phyloP scores from a whole-genome alignment of 2,797 vertebrate species.

The Gambusia yucatana region DNA sequence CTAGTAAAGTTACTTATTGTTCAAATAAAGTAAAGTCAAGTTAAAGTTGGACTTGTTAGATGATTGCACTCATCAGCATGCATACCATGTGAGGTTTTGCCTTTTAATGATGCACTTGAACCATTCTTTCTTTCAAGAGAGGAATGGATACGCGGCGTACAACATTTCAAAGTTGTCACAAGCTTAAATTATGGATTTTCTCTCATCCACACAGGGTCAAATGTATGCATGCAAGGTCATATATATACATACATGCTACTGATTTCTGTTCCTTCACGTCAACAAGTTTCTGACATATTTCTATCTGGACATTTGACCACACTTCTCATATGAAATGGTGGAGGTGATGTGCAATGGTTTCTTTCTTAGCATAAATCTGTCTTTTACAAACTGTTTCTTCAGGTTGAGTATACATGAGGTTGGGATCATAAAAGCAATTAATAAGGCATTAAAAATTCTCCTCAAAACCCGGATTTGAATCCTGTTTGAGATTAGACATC shows the following conservation, averaged over 20 bases:
- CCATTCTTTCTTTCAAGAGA: neutral
- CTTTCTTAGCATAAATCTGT: neutral
- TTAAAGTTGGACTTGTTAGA: neutral
- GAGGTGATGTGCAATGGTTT: neutral
- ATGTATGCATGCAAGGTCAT: neutral
- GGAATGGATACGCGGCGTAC: neutral
- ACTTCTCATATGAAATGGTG: neutral
- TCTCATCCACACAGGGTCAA: neutral
- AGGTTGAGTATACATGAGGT: neutral
- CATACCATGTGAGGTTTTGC: neutral
- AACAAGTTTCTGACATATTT: neutral
- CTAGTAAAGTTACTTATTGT: neutral
- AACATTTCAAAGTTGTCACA: neutral
- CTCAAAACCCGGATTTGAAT: neutral
- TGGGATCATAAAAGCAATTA: neutral
- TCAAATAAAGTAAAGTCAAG: slow-evolving; percentile 1
- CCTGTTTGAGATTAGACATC: neutral
- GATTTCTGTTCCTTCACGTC: neutral
- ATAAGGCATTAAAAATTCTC: neutral
- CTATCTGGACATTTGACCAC: neutral
- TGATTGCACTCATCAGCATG: neutral
- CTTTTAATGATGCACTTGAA: neutral
- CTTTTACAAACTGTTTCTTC: neutral
- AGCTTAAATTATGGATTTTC: neutral
- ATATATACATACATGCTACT: neutral